Conservation (phyloP, 2,113 vertebrate genomes). For the Anguilla rostrata region DNA sequence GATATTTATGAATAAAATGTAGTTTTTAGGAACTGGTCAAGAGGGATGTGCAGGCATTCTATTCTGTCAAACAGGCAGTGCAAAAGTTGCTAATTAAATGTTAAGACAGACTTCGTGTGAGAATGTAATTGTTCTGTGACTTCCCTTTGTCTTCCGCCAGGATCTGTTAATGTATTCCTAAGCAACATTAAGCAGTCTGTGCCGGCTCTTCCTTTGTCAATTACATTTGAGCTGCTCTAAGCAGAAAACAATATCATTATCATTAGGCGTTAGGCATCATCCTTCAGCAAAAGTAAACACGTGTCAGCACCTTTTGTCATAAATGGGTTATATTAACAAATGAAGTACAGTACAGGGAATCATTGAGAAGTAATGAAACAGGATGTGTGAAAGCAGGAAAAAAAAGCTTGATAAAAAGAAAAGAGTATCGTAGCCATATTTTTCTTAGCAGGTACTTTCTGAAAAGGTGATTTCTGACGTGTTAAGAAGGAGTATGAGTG, state of each 20-base stretch:
- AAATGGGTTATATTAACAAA: slow-evolving; percentile 36
- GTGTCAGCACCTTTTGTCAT: slow-evolving; percentile 29
- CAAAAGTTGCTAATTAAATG: not conserved
- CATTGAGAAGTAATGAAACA: slow-evolving; percentile 24
- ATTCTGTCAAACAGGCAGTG: not conserved
- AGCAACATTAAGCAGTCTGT: slow-evolving; percentile 22
- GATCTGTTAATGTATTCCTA: slow-evolving; percentile 17
- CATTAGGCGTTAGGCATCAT: slow-evolving; percentile 24
- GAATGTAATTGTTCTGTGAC: not conserved
- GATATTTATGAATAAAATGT: not conserved
- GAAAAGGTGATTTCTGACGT: not conserved
- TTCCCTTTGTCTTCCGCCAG: not conserved
- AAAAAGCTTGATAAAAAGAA: slow-evolving; percentile 7
- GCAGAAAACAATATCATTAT: slow-evolving; percentile 30
- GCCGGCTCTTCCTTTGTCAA: slow-evolving; percentile 23
- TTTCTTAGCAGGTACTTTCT: not conserved
- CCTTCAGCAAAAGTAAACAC: slow-evolving; percentile 29
- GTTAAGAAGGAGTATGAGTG: not conserved
- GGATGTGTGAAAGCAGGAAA: slow-evolving; percentile 18
- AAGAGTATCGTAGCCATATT: not conserved
- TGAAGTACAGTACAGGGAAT: slow-evolving; percentile 14
- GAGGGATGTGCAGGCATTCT: not conserved
- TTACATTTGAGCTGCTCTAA: slow-evolving; percentile 33
- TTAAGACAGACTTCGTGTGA: not conserved
- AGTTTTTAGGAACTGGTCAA: not conserved